Conservation (phyloP, 2,797 vertebrate genomes). For the Anguilla anguilla region DNA sequence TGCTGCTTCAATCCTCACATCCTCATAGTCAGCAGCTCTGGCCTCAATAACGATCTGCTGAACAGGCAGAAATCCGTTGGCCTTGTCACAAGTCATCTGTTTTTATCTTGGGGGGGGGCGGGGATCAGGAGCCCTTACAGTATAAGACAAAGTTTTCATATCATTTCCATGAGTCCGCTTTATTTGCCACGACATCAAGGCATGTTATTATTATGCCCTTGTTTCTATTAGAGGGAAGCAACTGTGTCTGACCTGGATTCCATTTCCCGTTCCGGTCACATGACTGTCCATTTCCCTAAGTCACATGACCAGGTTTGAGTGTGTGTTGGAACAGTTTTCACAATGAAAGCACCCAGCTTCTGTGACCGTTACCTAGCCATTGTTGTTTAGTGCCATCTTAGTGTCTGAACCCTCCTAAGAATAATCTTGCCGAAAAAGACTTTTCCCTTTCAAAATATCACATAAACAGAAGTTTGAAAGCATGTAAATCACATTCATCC, state of each 20-base stretch:
- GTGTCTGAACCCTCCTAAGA: not conserved
- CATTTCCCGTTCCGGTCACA: not conserved
- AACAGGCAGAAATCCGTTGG: not conserved
- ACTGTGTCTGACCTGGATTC: not conserved
- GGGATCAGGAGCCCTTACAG: not conserved
- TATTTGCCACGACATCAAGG: not conserved
- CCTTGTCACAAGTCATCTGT: conserved; percentile 10
- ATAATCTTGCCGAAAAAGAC: not conserved
- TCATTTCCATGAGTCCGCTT: not conserved
- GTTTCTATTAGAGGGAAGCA: not conserved
- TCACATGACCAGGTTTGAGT: too few relatives aligned
- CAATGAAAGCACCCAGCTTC: not conserved
- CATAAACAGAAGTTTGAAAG: not conserved
- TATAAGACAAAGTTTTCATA: not conserved
- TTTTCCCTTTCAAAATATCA: not conserved
- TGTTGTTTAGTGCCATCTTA: not conserved
- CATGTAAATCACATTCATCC: not conserved
- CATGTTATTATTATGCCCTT: not conserved
- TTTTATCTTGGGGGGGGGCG: not conserved
- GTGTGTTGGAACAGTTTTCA: not conserved
- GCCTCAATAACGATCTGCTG: not conserved
- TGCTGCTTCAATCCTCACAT: not conserved
- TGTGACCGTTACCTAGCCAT: not conserved
- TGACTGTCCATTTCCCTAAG: too few relatives aligned
- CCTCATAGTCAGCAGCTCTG: not conserved